Percentiles rank a stretch among this genome's conserved stretches.
These are phyloP conservation scores for Mylabris sibirica DNA, from an alignment of 2,888 invertebrate genomes.

Conservation along the genomic window DNA sequence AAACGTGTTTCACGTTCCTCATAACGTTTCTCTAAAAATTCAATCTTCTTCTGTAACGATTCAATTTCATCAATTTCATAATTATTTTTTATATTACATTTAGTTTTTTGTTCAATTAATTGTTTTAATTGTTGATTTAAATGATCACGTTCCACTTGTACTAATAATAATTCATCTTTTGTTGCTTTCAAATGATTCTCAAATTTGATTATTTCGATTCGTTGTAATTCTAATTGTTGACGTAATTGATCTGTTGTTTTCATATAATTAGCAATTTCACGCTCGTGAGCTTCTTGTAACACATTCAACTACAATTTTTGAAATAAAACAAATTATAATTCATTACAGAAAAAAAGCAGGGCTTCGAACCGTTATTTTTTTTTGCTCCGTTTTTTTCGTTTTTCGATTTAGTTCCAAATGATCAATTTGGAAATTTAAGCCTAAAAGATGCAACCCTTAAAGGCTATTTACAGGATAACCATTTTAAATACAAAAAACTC, in stretches of 20 bases:
- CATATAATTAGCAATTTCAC: constrained; percentile 74
- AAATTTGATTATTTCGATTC: constrained; percentile 64
- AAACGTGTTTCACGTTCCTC: constrained; percentile 63
- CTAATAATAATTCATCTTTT: constrained; percentile 63
- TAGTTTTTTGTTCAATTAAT: constrained; percentile 35
- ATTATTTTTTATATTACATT: background rate
- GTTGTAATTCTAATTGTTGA: constrained; percentile 68
- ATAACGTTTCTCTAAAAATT: constrained; percentile 61
- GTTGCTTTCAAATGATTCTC: constrained; percentile 56
- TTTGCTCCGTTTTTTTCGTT: no score
- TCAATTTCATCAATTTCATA: constrained; percentile 39
- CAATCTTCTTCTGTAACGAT: constrained; percentile 55
- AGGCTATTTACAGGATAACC: no score
- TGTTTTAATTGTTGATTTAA: constrained; percentile 59
- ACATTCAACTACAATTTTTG: constrained; percentile 71
- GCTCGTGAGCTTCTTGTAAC: constrained; percentile 75
- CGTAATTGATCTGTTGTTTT: constrained; percentile 67
- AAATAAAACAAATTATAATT: background rate
- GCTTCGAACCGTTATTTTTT: background rate
- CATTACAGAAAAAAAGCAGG: no score
- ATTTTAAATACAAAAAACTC: no score
- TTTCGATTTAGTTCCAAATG: no score
- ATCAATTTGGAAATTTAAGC: no score
- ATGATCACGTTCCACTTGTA: constrained; percentile 66
- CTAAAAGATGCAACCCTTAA: no score